These are phyloP conservation scores for Ectemnius cavifrons DNA, from an alignment of 2,888 invertebrate genomes.

Conservation along the genomic window DNA sequence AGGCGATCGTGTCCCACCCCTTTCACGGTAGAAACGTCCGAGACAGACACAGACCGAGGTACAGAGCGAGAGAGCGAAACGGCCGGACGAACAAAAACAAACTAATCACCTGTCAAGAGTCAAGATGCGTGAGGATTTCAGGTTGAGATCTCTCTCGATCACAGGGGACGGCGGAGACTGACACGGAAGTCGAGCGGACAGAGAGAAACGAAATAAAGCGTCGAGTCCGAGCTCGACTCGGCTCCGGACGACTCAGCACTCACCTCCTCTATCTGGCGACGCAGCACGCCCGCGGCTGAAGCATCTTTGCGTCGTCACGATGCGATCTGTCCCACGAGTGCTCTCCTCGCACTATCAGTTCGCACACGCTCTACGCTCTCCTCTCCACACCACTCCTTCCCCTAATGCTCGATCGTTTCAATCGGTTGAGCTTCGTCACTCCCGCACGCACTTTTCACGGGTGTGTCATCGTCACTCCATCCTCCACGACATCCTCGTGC, in stretches of 20 bases:
- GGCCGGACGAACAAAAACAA: slow-evolving; percentile 42
- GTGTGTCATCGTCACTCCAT: slow-evolving; percentile 61
- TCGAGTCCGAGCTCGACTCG: neutral
- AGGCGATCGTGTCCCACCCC: slow-evolving; percentile 40
- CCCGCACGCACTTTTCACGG: slow-evolving; percentile 54
- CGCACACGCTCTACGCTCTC: slow-evolving; percentile 18
- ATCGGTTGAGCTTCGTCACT: no score
- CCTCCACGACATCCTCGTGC: slow-evolving; percentile 12
- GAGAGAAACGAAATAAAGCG: slow-evolving; percentile 2
- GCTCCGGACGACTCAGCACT: slow-evolving; percentile 15
- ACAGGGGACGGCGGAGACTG: neutral
- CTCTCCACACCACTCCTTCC: slow-evolving; percentile 30
- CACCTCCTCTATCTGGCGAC: slow-evolving; percentile 41
- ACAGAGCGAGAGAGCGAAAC: neutral
- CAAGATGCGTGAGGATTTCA: slow-evolving; percentile 7
- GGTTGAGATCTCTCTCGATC: neutral
- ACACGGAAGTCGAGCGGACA: neutral
- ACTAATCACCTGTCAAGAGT: slow-evolving; percentile 44
- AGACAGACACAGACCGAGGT: slow-evolving; percentile 8
- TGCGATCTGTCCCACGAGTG: slow-evolving; percentile 26
- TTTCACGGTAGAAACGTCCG: slow-evolving; percentile 18
- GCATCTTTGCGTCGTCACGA: slow-evolving; percentile 38
- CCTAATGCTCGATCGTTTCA: slow-evolving; percentile 18
- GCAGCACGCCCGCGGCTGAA: slow-evolving; percentile 40
- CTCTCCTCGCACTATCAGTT: slow-evolving; percentile 16